Percentiles rank a stretch among this genome's conserved stretches.
Evolutionary conservation across 2,797 vertebrate genomes (phyloP).

Genomic region (Emys orbicularis): DNA sequence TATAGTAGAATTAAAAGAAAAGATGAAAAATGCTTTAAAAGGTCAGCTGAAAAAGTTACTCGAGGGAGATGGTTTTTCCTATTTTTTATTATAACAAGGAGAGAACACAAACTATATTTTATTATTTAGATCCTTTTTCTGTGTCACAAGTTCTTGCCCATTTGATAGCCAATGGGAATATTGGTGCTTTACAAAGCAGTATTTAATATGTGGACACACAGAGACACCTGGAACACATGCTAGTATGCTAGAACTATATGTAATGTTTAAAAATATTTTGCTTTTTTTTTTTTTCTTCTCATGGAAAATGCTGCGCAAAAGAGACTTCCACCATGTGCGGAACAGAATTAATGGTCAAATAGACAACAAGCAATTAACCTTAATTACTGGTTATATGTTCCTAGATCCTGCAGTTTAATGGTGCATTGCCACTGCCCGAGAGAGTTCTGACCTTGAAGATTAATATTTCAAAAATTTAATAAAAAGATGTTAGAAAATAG

Average conservation of each 20-base stretch:
- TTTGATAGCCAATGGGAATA: background rate
- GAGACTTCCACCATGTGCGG: background rate
- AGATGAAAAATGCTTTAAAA: no score
- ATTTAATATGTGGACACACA: background rate
- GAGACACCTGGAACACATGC: background rate
- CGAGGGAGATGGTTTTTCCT: background rate
- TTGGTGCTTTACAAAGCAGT: background rate
- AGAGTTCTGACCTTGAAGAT: background rate
- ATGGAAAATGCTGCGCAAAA: background rate
- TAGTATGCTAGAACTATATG: background rate
- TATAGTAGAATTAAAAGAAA: background rate
- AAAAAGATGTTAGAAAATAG: background rate
- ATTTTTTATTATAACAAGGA: background rate
- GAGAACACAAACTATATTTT: no score
- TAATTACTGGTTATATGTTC: background rate
- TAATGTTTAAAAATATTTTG: background rate
- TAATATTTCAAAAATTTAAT: background rate
- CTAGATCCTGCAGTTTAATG: background rate
- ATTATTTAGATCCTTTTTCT: no score
- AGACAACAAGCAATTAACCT: background rate
- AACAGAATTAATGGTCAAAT: background rate
- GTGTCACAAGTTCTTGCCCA: no score
- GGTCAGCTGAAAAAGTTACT: background rate
- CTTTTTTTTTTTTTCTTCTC: background rate
- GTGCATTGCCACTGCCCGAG: background rate